Evolutionary conservation across 1,140 invertebrate genomes (phyloP), one percentile per base, ranked within the genome.

Genomic region (Aphaenogaster ashmeadi): DNA sequence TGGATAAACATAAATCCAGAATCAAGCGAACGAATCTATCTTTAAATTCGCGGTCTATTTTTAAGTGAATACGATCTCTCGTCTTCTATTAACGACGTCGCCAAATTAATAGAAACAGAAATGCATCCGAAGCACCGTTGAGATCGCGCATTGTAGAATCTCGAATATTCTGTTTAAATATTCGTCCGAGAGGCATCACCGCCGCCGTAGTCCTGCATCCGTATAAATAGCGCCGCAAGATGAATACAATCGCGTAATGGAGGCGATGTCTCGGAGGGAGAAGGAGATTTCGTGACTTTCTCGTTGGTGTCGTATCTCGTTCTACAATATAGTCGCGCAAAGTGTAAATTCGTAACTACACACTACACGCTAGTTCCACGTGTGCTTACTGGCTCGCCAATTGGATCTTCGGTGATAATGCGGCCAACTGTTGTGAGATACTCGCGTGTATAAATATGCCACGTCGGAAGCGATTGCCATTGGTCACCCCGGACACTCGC

Each of bases 181-280:
- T 38, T 60, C 41, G 18, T 7, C 3, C 6, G 78, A 13, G 50
- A 71, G 9, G 58, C 44, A 21, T 56, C 38, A 44, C 38, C 38
- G 64, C 47, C 21, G 18, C 38, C 38, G 21, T 27, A 83, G 9
- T 47, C 15, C 4, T 15, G 21, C 56, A 36, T 27, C 4, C 41
- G n/a, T 83, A 83, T 84, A 84, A 84, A 84, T 84, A 84, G 69
- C 80, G 27, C 44, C 71, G 8, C 54, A 60, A 60, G 41, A 83
- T 74, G 27, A 18, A 84, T 75, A 60, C 80, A 47, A 83, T 60
- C 41, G 50, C 38, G 69, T 72, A 44, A 75, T 50, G 3, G 54
- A 83, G 50, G 41, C 67, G 54, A 60, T 18, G 66, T 6, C 67
- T 58, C 18, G 27, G 67, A 47, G 41, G 44, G 36, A 80, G 21